Base-by-base conservation (phyloP, 2,888 invertebrate species). In the Polydrusus tereticollis region DNA sequence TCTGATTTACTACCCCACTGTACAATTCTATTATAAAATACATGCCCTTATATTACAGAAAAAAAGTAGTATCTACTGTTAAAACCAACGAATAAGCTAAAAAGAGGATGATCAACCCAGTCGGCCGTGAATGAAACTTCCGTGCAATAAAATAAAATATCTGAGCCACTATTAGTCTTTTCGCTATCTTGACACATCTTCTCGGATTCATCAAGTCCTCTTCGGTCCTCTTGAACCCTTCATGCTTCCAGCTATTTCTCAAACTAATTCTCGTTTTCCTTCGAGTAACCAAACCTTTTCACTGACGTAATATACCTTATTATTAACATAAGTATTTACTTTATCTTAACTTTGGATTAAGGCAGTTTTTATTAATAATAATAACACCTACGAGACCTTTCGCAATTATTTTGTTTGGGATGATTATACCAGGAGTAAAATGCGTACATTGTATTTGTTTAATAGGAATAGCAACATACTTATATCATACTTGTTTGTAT, bases 151-250 rank as follows among this genome's bases (percentile, higher is more conserved):
- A 75, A 76, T 73, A 75, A 77, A 74, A 77, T 76, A 77, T 76
- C 76, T 75, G 71, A 67, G 71, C 66, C 65, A 75, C 78, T 78
- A 78, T 78, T 77, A 78, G 78, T 78, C 78, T 78, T 78, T 74
- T 74, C 64, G 60, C 71, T 78, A 78, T 78, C 78, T 77, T 78
- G 78, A 78, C 78, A 78, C 75, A 78, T 78, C 78, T 78, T 72
- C 77, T 77, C 75, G 76, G 78, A 77, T 77, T 77, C 77, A 76
- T 77, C 76, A 77, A 77, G 75, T 77, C 72, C 73, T 73, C 73
- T 72, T 75, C 73, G 74, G 73, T 73, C 75, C 72, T 67, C 75
- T 72, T 76, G 75, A 75, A 75, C 77, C 75, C 76, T 77, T 73
- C 75, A 74, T 72, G 74, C 77, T 76, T 74, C 75, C 75, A 75